A percentile compares a stretch with the other conserved stretches of the same genome.
Evolutionary conservation across 1,140 invertebrate species (phyloP).

Genomic region (Drosophila setifemur): DNA sequence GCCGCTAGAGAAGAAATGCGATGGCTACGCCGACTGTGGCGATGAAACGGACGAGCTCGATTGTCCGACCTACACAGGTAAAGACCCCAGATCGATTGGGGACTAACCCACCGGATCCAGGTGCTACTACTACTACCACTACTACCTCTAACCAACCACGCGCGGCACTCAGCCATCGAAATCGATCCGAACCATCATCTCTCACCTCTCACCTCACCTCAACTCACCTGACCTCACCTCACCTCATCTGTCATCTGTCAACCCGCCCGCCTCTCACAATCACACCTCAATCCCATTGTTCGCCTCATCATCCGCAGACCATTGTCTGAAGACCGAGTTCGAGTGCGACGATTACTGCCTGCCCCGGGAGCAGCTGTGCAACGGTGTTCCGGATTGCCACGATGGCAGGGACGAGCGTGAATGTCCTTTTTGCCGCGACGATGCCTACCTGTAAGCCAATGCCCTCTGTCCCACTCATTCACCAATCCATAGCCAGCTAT

Average conservation of each 20-base stretch:
- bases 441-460: conserved; percentile 78
- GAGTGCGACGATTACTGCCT: conserved; percentile 87
- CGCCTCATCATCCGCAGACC: conserved; percentile 62
- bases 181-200: conserved; percentile 7
- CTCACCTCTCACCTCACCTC: background rate
- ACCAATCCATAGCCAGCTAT: background rate
- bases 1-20: conserved; percentile 85
- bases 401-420: conserved; percentile 90
- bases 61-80: conserved; percentile 83
- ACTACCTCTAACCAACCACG: too few species aligned
- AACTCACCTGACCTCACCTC: background rate
- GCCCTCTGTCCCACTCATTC: background rate
- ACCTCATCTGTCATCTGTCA: background rate
- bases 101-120: conserved; percentile 16
- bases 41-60: conserved; percentile 89
- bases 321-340: conserved; percentile 82
- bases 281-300: background rate
- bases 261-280: conserved; percentile 4
- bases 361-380: conserved; percentile 87
- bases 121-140: conserved; percentile 25
- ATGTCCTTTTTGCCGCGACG: conserved; percentile 83
- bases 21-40: conserved; percentile 87
- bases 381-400: conserved; percentile 89
- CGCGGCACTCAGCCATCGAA: background rate
- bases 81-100: background rate